Evolutionary conservation across 1,140 invertebrate species (phyloP), one percentile per base, ranked within the genome.

Genomic region (Steinernema feltiae): DNA sequence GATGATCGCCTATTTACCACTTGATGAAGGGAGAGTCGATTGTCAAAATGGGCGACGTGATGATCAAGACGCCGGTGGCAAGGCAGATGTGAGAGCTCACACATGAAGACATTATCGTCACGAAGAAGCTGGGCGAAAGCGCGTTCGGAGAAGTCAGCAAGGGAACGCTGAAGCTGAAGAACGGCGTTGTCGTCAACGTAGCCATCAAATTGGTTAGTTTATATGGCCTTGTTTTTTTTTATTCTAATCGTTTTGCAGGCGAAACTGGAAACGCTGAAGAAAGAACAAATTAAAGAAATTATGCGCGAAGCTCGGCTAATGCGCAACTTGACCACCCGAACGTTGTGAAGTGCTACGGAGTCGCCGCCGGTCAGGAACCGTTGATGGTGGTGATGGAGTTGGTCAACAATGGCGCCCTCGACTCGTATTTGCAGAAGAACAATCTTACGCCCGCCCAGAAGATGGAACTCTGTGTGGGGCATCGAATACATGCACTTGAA

Each of bases 381-480:
- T 41, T 41, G 35, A 41, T 41, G 35, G 35, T 41, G 7, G 35
- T 41, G 7, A 41, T 41, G 35, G 35, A 41, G 18, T 18, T 41
- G 35, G 35, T 41, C 18, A 41, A 41, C 35, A 72, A 72, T n/a
- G 71, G 71, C 0, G 71, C 71, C 30, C 32, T 35, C 17, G 71
- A 72, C 71, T 21, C 18, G 12, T 72, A 72, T 27, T 32, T 72
- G 1, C 32, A 72, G 46, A 72, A 72, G 71, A 72, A 72, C 46
- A 18, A 27, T 17, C 21, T 41, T 1, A n/a, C 29, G 7, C 31
- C 71, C 21, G 15, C 17, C 15, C 32, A 72, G 21, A 72, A 41
- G 35, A 41, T 41, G 35, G 35, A 41, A 7, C 35, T 41, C 7
- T 41, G 35, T 18, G 7, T 7, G 7, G 35, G 35, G 35, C 18